A percentile compares a stretch with the other conserved stretches of the same genome.
Evolutionary conservation across 2,113 vertebrate species (phyloP).

Genomic region (Carassius carassius): DNA sequence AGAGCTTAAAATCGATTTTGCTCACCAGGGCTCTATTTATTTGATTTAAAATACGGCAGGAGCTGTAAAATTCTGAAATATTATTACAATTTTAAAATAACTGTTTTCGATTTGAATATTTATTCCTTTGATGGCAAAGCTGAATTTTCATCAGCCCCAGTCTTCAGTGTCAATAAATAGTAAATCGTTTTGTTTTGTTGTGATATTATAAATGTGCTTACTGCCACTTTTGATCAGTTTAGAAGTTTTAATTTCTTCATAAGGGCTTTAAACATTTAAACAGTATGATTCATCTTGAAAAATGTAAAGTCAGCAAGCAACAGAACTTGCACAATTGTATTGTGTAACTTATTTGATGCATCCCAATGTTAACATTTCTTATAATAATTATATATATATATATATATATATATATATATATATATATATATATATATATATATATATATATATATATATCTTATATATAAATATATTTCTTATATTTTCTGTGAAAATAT

Average conservation of each 20-base stretch:
- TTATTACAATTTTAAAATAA: no score
- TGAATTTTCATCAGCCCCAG: not conserved
- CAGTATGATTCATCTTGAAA: not conserved
- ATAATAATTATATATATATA: no score
- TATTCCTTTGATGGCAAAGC: no score
- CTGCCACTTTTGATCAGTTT: not conserved
- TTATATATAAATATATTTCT: not conserved
- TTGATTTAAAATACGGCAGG: not conserved
- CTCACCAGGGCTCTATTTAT: not conserved
- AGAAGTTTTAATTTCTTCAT: not conserved
- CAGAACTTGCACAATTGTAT: no score
- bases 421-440: no score
- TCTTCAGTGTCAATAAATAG: not conserved
- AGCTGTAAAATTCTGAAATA: not conserved
- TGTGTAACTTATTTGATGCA: not conserved
- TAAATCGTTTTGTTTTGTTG: no score
- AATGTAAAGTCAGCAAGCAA: not conserved
- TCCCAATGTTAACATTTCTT: no score
- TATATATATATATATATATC: no score
- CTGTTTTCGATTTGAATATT: no score
- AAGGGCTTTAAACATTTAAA: not conserved
- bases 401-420: no score
- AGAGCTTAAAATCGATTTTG: not conserved
- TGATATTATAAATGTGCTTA: no score
- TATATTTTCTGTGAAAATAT: not conserved